phyloP scores from a whole-genome alignment of 2,797 vertebrate genomes.

The Hafferia zeledoni region DNA sequence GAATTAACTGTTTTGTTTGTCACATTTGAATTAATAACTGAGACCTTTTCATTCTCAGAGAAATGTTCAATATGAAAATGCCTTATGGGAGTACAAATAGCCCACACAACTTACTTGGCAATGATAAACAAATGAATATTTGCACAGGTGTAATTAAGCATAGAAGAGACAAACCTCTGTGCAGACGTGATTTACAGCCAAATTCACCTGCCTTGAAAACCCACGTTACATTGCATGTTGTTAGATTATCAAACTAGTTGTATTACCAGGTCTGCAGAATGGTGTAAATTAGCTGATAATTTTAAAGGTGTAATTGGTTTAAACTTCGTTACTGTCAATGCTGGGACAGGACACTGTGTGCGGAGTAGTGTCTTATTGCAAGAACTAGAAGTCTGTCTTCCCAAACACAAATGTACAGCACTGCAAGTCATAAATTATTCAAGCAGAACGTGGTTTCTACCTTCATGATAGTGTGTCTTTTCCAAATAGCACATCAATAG shows the following conservation, averaged over 20 bases:
- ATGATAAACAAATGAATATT: conserved; percentile 76
- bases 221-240: conserved; percentile 31
- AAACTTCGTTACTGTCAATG: neutral
- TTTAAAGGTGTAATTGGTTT: conserved; percentile 17
- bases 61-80: conserved; percentile 62
- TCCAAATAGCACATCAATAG: conserved; percentile 19
- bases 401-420: conserved; percentile 13
- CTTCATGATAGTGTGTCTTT: conserved; percentile 6
- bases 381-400: neutral
- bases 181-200: conserved; percentile 71
- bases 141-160: conserved; percentile 77
- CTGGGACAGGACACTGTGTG: accelerated
- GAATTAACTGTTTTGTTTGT: conserved; percentile 13
- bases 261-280: neutral
- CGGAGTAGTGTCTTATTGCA: neutral
- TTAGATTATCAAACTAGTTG: conserved; percentile 52
- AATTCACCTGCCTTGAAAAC: conserved; percentile 68
- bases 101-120: conserved; percentile 55
- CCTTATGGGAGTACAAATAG: conserved; percentile 74
- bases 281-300: conserved; percentile 42
- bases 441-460: neutral
- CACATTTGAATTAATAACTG: conserved; percentile 44
- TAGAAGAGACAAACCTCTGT: conserved; percentile 73
- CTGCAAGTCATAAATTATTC: neutral
- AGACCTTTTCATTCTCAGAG: conserved; percentile 5